Percentiles rank a stretch among this genome's conserved stretches.
phyloP scores from a whole-genome alignment of 2,888 invertebrate genomes.

The Drosophila diplacantha region DNA sequence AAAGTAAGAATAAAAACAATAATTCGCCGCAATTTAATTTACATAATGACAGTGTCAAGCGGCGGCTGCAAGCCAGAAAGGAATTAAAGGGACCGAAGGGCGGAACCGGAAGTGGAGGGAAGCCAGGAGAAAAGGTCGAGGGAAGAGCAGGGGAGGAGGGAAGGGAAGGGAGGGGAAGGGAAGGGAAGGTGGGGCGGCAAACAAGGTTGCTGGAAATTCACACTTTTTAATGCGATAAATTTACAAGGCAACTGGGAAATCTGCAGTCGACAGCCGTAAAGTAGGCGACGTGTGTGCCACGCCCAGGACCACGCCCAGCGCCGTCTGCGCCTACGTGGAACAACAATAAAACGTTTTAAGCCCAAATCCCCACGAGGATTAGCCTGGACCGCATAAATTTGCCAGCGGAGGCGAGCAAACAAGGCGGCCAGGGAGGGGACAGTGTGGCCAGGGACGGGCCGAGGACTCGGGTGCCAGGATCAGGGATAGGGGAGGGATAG shows the following conservation, averaged over 20 bases:
- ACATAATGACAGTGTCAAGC: constrained; percentile 72
- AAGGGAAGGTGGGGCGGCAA: too few species aligned
- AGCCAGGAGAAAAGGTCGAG: not conserved
- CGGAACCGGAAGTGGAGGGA: constrained; percentile 8
- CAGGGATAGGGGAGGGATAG: not conserved
- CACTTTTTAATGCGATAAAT: constrained; percentile 74
- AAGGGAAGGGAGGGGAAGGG: too few species aligned
- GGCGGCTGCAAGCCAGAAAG: constrained; percentile 34
- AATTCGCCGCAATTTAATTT: constrained; percentile 73
- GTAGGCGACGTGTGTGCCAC: constrained; percentile 44
- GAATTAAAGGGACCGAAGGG: constrained; percentile 34
- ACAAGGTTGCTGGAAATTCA: constrained; percentile 54
- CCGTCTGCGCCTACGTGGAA: constrained; percentile 26
- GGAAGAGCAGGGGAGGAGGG: not conserved
- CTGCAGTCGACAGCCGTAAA: constrained; percentile 63
- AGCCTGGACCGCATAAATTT: constrained; percentile 69
- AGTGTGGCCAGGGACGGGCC: constrained; percentile 13
- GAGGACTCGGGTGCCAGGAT: not conserved
- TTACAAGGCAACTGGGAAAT: constrained; percentile 73
- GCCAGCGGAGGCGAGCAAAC: constrained; percentile 34
- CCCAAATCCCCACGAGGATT: constrained; percentile 68
- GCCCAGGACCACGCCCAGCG: constrained; percentile 9
- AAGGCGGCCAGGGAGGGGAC: constrained; percentile 5
- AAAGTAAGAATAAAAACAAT: constrained; percentile 52
- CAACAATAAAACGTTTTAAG: constrained; percentile 69